Percentiles rank a stretch among this genome's conserved stretches.
Evolutionary conservation across 2,888 invertebrate genomes (phyloP).

Genomic region (Caenorhabditis uteleia): DNA sequence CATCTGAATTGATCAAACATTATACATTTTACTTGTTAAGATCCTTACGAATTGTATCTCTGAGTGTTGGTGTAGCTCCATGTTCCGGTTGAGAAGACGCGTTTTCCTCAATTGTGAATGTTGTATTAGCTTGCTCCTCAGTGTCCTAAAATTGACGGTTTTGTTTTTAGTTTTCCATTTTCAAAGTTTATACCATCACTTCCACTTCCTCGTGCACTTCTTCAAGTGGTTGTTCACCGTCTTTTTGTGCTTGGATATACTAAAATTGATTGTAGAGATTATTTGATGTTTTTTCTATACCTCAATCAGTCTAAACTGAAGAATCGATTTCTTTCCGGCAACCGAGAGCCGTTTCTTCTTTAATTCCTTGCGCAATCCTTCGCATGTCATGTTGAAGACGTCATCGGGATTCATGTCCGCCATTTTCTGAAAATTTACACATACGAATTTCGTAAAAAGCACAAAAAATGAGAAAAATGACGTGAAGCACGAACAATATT

Average conservation of each 20-base stretch:
- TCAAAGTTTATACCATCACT: constrained; percentile 7
- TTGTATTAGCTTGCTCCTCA: constrained; percentile 17
- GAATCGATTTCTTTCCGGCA: constrained; percentile 27
- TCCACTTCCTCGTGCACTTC: constrained; percentile 3
- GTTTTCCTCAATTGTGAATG: constrained; percentile 22
- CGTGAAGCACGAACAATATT: background rate
- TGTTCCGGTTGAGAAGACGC: background rate
- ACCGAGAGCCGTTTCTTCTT: constrained; percentile 24
- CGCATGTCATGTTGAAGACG: constrained; percentile 27
- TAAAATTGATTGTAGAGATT: background rate
- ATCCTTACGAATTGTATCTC: constrained; percentile 9
- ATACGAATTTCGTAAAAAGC: background rate
- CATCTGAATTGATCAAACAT: constrained; percentile 10
- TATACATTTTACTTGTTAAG: background rate
- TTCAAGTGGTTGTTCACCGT: constrained; percentile 1
- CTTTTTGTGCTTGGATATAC: constrained; percentile 5
- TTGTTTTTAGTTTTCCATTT: background rate
- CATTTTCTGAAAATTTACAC: background rate
- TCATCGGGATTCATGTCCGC: constrained; percentile 5
- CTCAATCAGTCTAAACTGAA: constrained; percentile 28
- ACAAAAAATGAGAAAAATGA: background rate
- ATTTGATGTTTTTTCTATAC: background rate
- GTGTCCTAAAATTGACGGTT: constrained; percentile 3
- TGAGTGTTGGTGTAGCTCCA: too few relatives aligned
- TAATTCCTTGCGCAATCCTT: constrained; percentile 25